phyloP scores from a whole-genome alignment of 2,113 vertebrate species.

The Oncorhynchus keta region DNA sequence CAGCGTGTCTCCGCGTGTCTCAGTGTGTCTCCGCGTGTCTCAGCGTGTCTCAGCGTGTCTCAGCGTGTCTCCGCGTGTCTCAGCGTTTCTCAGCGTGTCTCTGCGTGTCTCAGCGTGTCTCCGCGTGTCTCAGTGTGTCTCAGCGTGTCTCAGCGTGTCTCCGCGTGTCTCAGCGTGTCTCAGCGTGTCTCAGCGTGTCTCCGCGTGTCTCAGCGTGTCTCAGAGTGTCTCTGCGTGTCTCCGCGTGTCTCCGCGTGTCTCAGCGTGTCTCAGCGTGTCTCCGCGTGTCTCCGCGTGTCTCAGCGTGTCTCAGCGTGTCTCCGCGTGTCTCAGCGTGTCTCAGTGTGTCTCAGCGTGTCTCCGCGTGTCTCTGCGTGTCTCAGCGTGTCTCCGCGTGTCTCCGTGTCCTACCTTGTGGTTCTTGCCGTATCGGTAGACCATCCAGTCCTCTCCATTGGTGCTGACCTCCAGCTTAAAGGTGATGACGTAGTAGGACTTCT shows the following conservation, averaged over 20 bases:
- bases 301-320: not conserved
- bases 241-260: not conserved
- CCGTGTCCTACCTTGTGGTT: slow-evolving; percentile 83
- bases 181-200: too few relatives aligned
- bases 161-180: too few relatives aligned
- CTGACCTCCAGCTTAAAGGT: slow-evolving; percentile 88
- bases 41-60: not conserved
- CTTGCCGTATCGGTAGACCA: slow-evolving; percentile 86
- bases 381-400: not conserved
- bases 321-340: not conserved
- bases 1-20: not conserved
- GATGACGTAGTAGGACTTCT: slow-evolving; percentile 83
- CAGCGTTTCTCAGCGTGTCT: slow-evolving; percentile 7
- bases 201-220: too few relatives aligned
- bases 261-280: not conserved
- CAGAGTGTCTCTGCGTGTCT: not conserved
- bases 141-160: too few relatives aligned
- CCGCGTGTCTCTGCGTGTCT: slow-evolving; percentile 30
- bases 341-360: slow-evolving; percentile 8
- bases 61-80: not conserved
- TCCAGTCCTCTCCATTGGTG: slow-evolving; percentile 90
- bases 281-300: not conserved
- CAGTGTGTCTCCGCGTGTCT: not conserved
- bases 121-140: not conserved
- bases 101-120: slow-evolving; percentile 19